These are phyloP conservation scores for Hartigia nigra DNA, from an alignment of 2,888 invertebrate species.

Conservation along the genomic window DNA sequence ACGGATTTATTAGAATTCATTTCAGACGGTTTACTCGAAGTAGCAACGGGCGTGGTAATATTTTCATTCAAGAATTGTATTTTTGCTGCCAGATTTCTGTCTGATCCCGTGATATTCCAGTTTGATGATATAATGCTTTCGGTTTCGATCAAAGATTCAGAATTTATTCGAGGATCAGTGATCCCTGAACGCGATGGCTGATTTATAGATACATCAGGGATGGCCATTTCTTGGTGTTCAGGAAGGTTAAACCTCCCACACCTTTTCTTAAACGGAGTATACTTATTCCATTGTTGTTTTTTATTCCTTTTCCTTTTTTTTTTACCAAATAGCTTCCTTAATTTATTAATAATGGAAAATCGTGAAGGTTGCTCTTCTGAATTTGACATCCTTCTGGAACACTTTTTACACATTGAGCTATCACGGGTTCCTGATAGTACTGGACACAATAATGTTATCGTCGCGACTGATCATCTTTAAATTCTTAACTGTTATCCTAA, in stretches of 20 bases:
- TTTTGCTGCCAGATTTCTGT: constrained; percentile 25
- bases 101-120: constrained; percentile 10
- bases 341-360: constrained; percentile 20
- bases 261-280: background rate
- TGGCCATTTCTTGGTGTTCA: background rate
- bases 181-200: background rate
- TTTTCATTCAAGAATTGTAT: constrained; percentile 19
- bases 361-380: background rate
- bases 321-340: constrained; percentile 28
- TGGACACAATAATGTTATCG: background rate
- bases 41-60: background rate
- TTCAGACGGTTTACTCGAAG: background rate
- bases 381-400: constrained; percentile 28
- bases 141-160: background rate
- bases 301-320: constrained; percentile 15
- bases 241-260: background rate
- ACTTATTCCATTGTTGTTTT: background rate
- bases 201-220: too few species aligned
- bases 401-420: background rate
- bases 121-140: background rate
- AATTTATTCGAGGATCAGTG: background rate
- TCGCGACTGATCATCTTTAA: background rate
- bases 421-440: background rate
- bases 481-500: background rate
- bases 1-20: background rate